Conservation (phyloP, 2,113 vertebrate genomes). For the Protobothrops flavoviridis region DNA sequence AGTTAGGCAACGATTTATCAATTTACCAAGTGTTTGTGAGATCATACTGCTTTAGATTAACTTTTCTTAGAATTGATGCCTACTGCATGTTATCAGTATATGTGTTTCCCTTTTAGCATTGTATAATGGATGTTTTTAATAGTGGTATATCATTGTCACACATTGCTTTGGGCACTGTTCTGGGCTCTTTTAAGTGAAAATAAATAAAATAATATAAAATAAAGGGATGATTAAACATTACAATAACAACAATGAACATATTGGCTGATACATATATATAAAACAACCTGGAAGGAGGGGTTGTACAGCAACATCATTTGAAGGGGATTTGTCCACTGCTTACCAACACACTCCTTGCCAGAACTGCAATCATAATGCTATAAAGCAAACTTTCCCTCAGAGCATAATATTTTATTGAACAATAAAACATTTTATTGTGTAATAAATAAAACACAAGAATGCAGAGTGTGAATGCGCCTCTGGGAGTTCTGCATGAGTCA, state of each 20-base stretch:
- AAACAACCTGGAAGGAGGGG: background rate
- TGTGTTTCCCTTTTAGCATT: background rate
- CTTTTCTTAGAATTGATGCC: background rate
- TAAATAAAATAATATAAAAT: background rate
- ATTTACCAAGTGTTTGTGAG: background rate
- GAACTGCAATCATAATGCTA: background rate
- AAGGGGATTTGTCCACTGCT: background rate
- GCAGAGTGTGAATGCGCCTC: background rate
- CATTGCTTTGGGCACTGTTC: background rate
- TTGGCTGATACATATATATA: background rate
- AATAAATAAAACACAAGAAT: background rate
- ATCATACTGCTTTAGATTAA: background rate
- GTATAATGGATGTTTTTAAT: background rate
- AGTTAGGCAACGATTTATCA: background rate
- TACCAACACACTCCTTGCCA: background rate
- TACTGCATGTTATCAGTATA: background rate
- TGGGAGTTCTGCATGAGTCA: background rate
- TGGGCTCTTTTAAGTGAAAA: background rate
- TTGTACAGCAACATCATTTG: background rate
- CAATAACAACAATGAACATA: background rate
- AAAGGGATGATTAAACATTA: background rate
- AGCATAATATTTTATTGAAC: background rate
- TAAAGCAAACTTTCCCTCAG: background rate
- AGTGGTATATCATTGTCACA: background rate
- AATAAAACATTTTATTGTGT: slow-evolving; percentile 1